phyloP scores from a whole-genome alignment of 2,113 vertebrate species.

The Sinocyclocheilus maitianheensis region DNA sequence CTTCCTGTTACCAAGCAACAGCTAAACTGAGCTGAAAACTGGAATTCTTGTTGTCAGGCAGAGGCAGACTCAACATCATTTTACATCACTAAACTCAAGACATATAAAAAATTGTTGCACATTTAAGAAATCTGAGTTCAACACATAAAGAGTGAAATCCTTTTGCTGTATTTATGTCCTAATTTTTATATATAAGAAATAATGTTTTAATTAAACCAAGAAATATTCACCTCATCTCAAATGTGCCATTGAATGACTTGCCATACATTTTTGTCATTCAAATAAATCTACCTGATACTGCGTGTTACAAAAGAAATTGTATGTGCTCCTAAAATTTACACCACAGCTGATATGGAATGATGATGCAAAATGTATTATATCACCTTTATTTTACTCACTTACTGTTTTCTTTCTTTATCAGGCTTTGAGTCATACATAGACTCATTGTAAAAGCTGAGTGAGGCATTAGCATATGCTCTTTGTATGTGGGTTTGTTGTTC shows the following conservation, averaged over 20 bases:
- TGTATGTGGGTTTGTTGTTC: constrained; percentile 25
- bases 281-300: neutral
- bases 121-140: neutral
- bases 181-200: neutral
- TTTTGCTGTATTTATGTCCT: neutral
- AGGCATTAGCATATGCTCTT: constrained; percentile 36
- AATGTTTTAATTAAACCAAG: neutral
- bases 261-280: neutral
- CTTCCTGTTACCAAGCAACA: constrained; percentile 63
- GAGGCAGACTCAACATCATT: constrained; percentile 46
- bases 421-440: constrained; percentile 6
- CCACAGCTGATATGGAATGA: neutral
- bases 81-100: constrained; percentile 22
- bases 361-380: neutral
- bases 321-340: too few relatives aligned
- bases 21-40: constrained; percentile 57
- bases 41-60: constrained; percentile 60
- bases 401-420: neutral
- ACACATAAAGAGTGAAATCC: neutral
- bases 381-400: neutral
- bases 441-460: constrained; percentile 2
- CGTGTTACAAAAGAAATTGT: too few relatives aligned
- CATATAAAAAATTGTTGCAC: neutral
- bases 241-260: neutral
- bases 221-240: neutral